Base-by-base conservation (phyloP, 92 coral and sea anemone genomes). In the Porites evermanni region DNA sequence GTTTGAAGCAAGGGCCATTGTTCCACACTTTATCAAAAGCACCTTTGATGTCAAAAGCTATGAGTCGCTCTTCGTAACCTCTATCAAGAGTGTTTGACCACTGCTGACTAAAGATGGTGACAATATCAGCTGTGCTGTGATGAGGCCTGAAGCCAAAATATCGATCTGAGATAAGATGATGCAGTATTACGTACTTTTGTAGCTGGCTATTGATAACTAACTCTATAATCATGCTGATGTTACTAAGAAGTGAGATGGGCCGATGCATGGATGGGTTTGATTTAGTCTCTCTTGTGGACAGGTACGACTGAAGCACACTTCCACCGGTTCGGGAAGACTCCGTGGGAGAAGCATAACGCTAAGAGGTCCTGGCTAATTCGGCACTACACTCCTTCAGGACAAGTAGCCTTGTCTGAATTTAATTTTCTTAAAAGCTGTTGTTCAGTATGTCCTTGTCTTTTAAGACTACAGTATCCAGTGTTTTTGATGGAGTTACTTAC, bases 1-100 rank as follows among this genome's bases (percentile, higher is more conserved):
- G 77, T 72, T 72, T 72, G 17, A 56, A 72, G 59, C 21, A 72
- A 32, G 52, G 78, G 20, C 78, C 78, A n/a, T 74, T 74, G 17
- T 74, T 64, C 64, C 78, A 74, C 23, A 74, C 78, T 23, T 74
- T 74, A 14, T 74, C 61, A 23, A 69, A 69, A 24, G 73, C 51
- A 2, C 73, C 73, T 69, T 69, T 69, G 73, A 29, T 11, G 47
- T 69, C 53, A 6, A 69, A 51, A 51, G 73, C 50, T 24, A 69
- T 69, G 16, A 69, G 51, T 8, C 73, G 12, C 7, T 12, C 3
- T 8, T 69, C 73, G 12, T 69, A 10, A 13, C 73, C 73, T 14
- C 17, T 21, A 26, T 69, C 73, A 50, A 69, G 14, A 13, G 50
- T 2, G 51, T 69, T 69, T 8, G 51, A 24, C 73, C 73, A 29